A percentile compares a stretch with the other conserved stretches of the same genome.
phyloP scores from a whole-genome alignment of 2,888 invertebrate species.

The Heliothis peltigera region DNA sequence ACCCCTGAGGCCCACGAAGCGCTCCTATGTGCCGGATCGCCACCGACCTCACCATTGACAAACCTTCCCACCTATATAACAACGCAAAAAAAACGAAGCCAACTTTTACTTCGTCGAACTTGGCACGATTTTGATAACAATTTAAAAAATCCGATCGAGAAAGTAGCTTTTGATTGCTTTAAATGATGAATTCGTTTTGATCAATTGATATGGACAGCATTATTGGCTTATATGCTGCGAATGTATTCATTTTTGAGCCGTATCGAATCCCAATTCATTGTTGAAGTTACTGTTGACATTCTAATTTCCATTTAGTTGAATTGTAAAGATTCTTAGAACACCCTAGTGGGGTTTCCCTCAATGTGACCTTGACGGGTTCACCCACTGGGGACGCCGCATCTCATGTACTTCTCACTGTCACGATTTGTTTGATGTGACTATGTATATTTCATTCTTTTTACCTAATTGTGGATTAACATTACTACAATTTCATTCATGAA shows the following conservation, averaged over 20 bases:
- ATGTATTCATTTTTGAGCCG: conserved; percentile 21
- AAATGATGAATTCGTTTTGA: conserved; percentile 49
- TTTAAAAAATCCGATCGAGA: conserved; percentile 27
- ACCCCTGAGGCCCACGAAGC: conserved; percentile 83
- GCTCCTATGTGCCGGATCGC: conserved; percentile 81
- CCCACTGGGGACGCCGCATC: conserved; percentile 76
- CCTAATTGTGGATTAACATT: conserved; percentile 54
- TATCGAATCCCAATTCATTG: conserved; percentile 30
- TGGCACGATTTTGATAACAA: conserved; percentile 38
- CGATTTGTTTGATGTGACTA: conserved; percentile 66
- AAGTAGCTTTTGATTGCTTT: conserved; percentile 41
- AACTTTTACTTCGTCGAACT: conserved; percentile 48
- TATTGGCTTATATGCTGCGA: conserved; percentile 34
- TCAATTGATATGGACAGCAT: conserved; percentile 42
- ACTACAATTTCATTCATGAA: conserved; percentile 65
- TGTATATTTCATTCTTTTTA: conserved; percentile 62
- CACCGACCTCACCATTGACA: conserved; percentile 66
- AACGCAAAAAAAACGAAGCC: conserved; percentile 52
- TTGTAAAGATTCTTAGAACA: conserved; percentile 75
- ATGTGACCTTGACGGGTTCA: conserved; percentile 79
- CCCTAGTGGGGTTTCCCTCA: conserved; percentile 76
- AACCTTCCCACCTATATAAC: conserved; percentile 53
- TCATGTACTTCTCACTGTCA: conserved; percentile 77
- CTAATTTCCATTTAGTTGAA: conserved; percentile 59
- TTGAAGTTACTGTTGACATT: conserved; percentile 47